These are phyloP conservation scores for Murina feae DNA, from an alignment of 2,113 vertebrate species.

Conservation along the genomic window DNA sequence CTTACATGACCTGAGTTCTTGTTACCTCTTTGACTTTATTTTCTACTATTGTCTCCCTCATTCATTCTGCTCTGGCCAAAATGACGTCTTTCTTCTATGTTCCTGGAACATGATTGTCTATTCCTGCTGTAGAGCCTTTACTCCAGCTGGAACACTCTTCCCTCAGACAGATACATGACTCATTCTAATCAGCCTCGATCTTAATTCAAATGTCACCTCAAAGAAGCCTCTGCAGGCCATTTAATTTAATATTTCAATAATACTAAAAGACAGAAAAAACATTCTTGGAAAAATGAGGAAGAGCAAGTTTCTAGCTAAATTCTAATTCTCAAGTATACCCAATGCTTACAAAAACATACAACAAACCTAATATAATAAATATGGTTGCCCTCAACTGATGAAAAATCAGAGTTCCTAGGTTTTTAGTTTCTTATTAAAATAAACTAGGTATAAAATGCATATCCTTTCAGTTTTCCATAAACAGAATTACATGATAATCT, in stretches of 20 bases:
- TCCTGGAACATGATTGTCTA: neutral
- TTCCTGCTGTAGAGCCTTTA: neutral
- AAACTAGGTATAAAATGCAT: neutral
- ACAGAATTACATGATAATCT: neutral
- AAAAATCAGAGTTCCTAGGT: neutral
- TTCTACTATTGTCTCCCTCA: neutral
- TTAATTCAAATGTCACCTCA: neutral
- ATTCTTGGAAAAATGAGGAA: slow-evolving; percentile 8
- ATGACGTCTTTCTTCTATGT: neutral
- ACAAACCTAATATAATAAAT: neutral
- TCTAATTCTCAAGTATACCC: neutral
- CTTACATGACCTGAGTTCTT: neutral
- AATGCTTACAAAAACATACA: neutral
- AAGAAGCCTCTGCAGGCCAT: neutral
- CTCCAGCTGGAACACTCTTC: neutral
- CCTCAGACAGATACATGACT: neutral
- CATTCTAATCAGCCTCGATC: neutral
- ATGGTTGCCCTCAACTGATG: neutral
- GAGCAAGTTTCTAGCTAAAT: slow-evolving; percentile 11
- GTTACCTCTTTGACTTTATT: neutral
- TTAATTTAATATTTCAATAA: slow-evolving; percentile 24
- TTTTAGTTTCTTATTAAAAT: neutral
- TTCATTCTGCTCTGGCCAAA: neutral
- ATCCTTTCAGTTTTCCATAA: neutral
- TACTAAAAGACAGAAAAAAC: neutral